Conservation (phyloP, 2,113 vertebrate genomes). For the Delphinus delphis region DNA sequence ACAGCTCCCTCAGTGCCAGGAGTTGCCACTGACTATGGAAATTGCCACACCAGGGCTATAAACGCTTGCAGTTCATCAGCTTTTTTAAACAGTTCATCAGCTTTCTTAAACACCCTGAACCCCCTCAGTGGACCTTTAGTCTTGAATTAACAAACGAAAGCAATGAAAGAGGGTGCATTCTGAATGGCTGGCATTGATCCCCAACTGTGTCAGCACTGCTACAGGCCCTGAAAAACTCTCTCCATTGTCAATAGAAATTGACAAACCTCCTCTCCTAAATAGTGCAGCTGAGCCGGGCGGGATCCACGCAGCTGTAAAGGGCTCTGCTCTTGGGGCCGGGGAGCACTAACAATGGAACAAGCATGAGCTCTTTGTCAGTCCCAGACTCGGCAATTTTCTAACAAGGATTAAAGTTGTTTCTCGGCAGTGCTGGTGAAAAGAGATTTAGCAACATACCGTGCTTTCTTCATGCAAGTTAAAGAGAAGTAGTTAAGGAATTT, state of each 20-base stretch:
- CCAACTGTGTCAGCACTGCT: conserved; percentile 86
- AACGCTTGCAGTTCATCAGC: conserved; percentile 90
- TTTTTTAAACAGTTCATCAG: conserved; percentile 89
- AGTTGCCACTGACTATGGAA: conserved; percentile 87
- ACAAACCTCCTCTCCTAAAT: conserved; percentile 90
- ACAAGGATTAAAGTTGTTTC: conserved; percentile 92
- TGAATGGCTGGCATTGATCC: conserved; percentile 92
- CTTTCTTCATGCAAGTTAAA: conserved; percentile 89
- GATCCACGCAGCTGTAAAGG: conserved; percentile 89
- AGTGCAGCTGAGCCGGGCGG: conserved; percentile 89
- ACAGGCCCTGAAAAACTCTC: conserved; percentile 88
- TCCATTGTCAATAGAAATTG: conserved; percentile 90
- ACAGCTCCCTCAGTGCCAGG: conserved; percentile 88
- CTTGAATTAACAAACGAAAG: conserved; percentile 92
- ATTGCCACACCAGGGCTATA: conserved; percentile 89
- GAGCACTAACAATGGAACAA: conserved; percentile 86
- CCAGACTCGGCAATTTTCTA: conserved; percentile 91
- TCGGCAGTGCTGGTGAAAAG: conserved; percentile 86
- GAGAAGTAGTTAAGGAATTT: conserved; percentile 90
- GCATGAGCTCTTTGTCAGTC: conserved; percentile 90
- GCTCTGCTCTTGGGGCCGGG: conserved; percentile 84
- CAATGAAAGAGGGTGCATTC: conserved; percentile 89
- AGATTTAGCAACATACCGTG: conserved; percentile 89
- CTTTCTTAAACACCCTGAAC: conserved; percentile 89
- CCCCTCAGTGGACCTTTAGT: conserved; percentile 90